Conservation (phyloP, 2,113 vertebrate genomes). For the Trematocara variabile region DNA sequence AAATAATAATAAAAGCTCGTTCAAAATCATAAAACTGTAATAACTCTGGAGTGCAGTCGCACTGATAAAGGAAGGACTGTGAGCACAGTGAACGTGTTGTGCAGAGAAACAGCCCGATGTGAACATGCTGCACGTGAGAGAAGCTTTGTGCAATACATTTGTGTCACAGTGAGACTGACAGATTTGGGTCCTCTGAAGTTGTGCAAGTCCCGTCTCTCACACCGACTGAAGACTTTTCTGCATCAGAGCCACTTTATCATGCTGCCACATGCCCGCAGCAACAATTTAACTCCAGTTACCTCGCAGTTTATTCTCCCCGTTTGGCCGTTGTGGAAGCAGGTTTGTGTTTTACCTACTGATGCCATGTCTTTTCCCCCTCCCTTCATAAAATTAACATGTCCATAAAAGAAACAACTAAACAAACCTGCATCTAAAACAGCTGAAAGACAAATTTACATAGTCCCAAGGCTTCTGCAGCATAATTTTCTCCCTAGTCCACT, state of each 20-base stretch:
- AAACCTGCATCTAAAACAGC: background rate
- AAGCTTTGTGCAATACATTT: conserved; percentile 29
- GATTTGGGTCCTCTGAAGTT: conserved; percentile 27
- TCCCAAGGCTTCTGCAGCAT: conserved; percentile 15
- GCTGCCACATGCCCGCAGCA: conserved; percentile 8
- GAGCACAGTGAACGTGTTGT: background rate
- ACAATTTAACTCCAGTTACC: background rate
- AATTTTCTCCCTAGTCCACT: conserved; percentile 28
- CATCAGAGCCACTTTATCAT: conserved; percentile 22
- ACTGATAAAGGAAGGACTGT: background rate
- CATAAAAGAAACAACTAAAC: background rate
- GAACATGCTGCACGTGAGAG: conserved; percentile 23
- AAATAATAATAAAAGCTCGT: background rate
- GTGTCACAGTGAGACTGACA: conserved; percentile 54
- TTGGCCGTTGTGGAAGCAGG: background rate
- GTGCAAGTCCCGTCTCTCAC: background rate
- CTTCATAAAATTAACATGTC: background rate
- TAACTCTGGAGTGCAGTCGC: background rate
- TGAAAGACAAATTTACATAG: conserved; percentile 19
- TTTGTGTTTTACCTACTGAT: background rate
- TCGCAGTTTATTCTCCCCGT: background rate
- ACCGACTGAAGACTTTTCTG: conserved; percentile 5
- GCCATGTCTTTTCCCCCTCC: background rate
- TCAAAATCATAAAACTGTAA: fast-evolving
- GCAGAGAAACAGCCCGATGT: conserved; percentile 2